Percentiles rank a stretch among this genome's conserved stretches.
These are phyloP conservation scores for Tadarida brasiliensis DNA, from an alignment of 2,797 vertebrate species.

Conservation along the genomic window DNA sequence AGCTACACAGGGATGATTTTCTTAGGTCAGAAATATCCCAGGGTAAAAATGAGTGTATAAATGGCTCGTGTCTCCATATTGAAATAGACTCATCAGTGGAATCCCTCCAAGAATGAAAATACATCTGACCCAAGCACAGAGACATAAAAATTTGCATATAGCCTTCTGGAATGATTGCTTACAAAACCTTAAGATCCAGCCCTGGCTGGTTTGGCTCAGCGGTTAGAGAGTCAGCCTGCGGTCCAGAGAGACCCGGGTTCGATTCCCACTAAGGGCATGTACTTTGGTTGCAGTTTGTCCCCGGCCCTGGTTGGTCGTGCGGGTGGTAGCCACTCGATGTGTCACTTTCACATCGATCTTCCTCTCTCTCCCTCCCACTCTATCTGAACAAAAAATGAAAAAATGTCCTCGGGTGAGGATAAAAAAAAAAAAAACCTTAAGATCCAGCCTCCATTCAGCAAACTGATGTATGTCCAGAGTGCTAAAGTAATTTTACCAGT, in stretches of 20 bases:
- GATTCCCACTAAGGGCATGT: no score
- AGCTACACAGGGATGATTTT: background rate
- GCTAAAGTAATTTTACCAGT: background rate
- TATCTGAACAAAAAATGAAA: no score
- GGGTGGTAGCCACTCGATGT: no score
- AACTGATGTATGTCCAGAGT: background rate
- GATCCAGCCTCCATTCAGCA: background rate
- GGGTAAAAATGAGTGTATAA: background rate
- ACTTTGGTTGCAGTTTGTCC: no score
- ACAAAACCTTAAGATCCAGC: background rate
- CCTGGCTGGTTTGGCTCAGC: no score
- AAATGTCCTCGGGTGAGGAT: no score
- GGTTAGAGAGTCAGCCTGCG: no score
- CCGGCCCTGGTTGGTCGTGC: no score
- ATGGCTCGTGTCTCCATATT: background rate
- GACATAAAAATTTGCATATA: background rate
- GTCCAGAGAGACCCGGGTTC: no score
- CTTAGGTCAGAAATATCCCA: background rate
- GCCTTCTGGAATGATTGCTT: background rate
- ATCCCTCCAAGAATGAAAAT: background rate
- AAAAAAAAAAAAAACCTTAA: no score
- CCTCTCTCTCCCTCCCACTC: no score
- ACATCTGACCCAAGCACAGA: background rate
- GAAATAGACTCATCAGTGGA: background rate
- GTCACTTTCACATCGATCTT: no score